Percentiles rank a stretch among this genome's conserved stretches.
phyloP scores from a whole-genome alignment of 2,888 invertebrate genomes.

The Trissoscelio sp. region DNA sequence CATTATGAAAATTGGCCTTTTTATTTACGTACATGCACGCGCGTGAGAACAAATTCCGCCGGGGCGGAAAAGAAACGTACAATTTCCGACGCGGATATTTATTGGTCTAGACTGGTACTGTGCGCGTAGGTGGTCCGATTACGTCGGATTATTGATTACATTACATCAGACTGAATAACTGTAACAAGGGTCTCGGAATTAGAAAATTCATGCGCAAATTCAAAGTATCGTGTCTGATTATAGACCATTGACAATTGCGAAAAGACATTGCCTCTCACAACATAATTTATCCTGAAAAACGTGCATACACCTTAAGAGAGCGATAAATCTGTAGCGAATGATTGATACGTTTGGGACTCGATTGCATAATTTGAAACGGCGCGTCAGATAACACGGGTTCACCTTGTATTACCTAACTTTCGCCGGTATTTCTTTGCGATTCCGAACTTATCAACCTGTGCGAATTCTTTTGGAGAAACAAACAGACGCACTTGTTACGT shows the following conservation, averaged over 20 bases:
- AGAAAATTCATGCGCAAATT: background rate
- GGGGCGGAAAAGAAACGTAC: conserved; percentile 13
- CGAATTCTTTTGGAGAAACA: conserved; percentile 10
- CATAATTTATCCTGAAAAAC: conserved; percentile 13
- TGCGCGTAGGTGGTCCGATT: conserved; percentile 40
- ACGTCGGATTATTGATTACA: conserved; percentile 33
- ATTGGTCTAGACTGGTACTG: conserved; percentile 36
- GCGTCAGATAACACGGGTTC: background rate
- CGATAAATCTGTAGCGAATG: conserved; percentile 28
- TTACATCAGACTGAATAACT: conserved; percentile 10
- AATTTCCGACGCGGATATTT: conserved; percentile 29
- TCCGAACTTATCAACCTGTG: conserved; percentile 9
- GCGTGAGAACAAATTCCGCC: conserved; percentile 33
- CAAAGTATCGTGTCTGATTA: background rate
- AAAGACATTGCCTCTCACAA: conserved; percentile 17
- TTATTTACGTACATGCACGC: conserved; percentile 8
- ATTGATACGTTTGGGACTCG: conserved; percentile 23
- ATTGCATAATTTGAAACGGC: conserved; percentile 22
- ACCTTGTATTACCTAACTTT: conserved; percentile 29
- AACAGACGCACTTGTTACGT: conserved; percentile 54
- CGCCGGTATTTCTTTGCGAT: background rate
- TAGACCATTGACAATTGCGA: background rate
- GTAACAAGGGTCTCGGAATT: conserved; percentile 12
- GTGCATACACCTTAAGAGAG: background rate
- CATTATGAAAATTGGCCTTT: conserved; percentile 45